Conservation (phyloP, 2,888 invertebrate species). For the Dexiosoma caninum region DNA sequence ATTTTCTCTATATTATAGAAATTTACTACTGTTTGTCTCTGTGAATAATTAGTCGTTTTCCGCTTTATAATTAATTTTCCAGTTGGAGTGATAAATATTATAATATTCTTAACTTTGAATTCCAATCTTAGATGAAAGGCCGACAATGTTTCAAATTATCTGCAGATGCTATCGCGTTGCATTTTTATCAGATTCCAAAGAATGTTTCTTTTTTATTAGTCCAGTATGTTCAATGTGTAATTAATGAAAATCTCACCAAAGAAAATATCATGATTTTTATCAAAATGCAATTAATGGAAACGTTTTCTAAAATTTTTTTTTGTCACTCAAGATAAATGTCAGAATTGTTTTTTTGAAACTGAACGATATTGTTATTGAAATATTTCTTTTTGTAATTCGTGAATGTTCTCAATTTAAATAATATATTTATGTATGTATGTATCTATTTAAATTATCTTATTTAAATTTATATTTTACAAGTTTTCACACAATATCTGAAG, state of each 20-base stretch:
- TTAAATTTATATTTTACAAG: constrained; percentile 63
- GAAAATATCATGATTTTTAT: constrained; percentile 59
- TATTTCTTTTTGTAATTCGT: neutral
- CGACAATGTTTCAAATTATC: constrained; percentile 19
- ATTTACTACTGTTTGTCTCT: constrained; percentile 20
- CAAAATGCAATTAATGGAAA: constrained; percentile 60
- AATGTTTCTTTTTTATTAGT: neutral
- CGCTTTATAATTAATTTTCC: constrained; percentile 41
- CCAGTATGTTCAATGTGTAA: constrained; percentile 11
- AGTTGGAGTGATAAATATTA: constrained; percentile 4
- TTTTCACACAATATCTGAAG: constrained; percentile 50
- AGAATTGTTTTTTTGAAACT: constrained; percentile 27
- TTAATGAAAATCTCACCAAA: constrained; percentile 63
- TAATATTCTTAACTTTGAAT: neutral
- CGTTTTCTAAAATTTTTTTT: constrained; percentile 49
- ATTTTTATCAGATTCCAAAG: constrained; percentile 42
- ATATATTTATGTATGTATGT: constrained; percentile 12
- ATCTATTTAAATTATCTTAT: constrained; percentile 55
- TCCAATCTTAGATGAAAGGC: constrained; percentile 12
- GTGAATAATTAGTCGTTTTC: constrained; percentile 8
- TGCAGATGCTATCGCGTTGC: neutral
- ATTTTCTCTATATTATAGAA: neutral
- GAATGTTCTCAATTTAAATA: constrained; percentile 22
- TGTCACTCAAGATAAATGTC: neutral
- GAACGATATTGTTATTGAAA: constrained; percentile 5